Base-by-base conservation (phyloP, 2,113 vertebrate genomes). In the Corapipo altera region DNA sequence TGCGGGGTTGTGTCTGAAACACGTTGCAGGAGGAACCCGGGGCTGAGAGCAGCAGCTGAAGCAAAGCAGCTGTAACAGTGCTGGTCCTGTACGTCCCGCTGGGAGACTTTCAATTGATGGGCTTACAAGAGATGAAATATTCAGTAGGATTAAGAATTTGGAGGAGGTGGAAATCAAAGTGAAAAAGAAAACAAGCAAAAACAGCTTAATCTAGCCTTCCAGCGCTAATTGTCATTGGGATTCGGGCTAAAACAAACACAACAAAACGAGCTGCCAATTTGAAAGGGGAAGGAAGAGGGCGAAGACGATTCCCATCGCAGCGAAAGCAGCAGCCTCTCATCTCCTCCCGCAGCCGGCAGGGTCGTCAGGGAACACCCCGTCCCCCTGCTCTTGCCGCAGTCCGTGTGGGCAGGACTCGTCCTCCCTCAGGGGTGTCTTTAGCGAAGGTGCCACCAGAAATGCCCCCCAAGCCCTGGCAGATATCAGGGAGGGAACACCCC, bases 61-160 rank as follows among this genome's bases (percentile, higher is more conserved):
- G 94, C 75, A 30, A 35, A 91, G 91, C 94, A 37, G 91, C 81
- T 65, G 76, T 30, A 70, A 28, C n/a, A 11, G 91, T 1, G 75
- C 83, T 2, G 79, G 88, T 43, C 85, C 88, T 27, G 71, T 1
- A 8, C n/a, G 17, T 77, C 82, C 94, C 92, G 0, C 94, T 17
- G 94, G 93, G 96, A 92, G 86, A 23, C 71, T 32, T 13, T 8
- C 91, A 5, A 35, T 1, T 41, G 95, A 81, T n/a, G 89, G 91
- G 85, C n/a, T 72, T 78, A 48, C 58, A 18, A 8, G 91, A 77
- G 88, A 87, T 93, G 90, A 96, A 91, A 96, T 95, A 96, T 93
- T 96, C 96, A 91, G 87, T 6, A 95, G 94, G 91, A 93, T 95
- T 94, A 94, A 91, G 91, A 89, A 92, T 91, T 93, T 93, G 94